A percentile compares a stretch with the other conserved stretches of the same genome.
phyloP scores from a whole-genome alignment of 2,888 invertebrate species.

The Drosophila ezoana region DNA sequence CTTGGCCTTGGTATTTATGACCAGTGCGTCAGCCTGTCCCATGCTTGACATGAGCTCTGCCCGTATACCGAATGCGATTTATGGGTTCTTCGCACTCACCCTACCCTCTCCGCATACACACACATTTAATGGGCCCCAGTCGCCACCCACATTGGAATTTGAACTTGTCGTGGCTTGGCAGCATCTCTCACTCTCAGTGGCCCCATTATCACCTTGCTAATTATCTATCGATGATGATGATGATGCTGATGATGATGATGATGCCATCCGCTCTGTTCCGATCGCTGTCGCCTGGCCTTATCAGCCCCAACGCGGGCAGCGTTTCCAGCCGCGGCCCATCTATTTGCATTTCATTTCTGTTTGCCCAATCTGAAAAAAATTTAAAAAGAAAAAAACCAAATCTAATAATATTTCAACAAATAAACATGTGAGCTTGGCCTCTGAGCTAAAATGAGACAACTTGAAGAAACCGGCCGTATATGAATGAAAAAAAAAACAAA shows the following conservation, averaged over 20 bases:
- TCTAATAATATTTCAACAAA: conserved; percentile 59
- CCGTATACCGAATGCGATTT: conserved; percentile 43
- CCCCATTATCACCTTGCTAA: conserved; percentile 76
- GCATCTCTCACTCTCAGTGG: conserved; percentile 62
- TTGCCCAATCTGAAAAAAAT: conserved; percentile 38
- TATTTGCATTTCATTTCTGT: conserved; percentile 64
- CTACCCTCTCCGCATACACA: not conserved
- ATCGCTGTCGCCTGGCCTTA: conserved; percentile 48
- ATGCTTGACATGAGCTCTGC: conserved; percentile 53
- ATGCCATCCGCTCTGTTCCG: conserved; percentile 43
- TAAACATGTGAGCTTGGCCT: conserved; percentile 53
- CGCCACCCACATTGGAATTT: conserved; percentile 73
- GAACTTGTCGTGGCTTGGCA: conserved; percentile 61
- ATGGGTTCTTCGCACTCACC: conserved; percentile 29
- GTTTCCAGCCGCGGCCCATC: conserved; percentile 26
- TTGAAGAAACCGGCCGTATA: conserved; percentile 4
- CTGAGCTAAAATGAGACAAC: conserved; percentile 11
- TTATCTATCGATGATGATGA: conserved; percentile 75
- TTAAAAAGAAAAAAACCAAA: conserved; percentile 8
- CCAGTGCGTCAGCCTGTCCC: conserved; percentile 62
- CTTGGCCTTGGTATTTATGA: conserved; percentile 77
- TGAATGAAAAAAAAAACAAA: conserved; percentile 12
- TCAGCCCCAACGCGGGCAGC: conserved; percentile 52
- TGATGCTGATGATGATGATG: too few relatives aligned
- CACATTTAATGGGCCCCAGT: conserved; percentile 7